Conservation (phyloP, 2,888 invertebrate species). For the Nymphalis c-album region DNA sequence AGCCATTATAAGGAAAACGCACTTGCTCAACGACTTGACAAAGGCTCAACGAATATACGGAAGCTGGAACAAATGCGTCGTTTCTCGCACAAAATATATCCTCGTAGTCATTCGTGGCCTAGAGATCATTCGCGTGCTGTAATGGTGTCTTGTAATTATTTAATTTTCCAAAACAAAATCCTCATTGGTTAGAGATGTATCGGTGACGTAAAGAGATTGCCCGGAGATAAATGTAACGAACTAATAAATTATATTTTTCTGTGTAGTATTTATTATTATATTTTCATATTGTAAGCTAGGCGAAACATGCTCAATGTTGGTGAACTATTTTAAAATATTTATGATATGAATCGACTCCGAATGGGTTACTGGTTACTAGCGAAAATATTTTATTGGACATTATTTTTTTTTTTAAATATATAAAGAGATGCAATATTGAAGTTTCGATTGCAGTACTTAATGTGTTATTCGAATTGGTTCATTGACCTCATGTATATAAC, state of each 20-base stretch:
- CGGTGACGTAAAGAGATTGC: conserved; percentile 2
- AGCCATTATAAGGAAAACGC: conserved; percentile 40
- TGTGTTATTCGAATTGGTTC: conserved; percentile 13
- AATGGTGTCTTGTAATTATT: conserved; percentile 55
- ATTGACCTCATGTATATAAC: conserved; percentile 20
- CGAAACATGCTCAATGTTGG: conserved; percentile 28
- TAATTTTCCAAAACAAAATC: conserved; percentile 28
- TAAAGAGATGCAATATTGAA: not conserved
- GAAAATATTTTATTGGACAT: conserved; percentile 1
- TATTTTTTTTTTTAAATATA: not conserved
- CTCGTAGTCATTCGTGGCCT: conserved; percentile 38
- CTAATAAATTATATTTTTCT: conserved; percentile 24
- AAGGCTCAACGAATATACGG: conserved; percentile 66
- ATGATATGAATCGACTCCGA: not conserved
- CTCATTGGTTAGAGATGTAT: conserved; percentile 18
- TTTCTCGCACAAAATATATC: conserved; percentile 73
- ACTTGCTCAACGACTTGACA: conserved; percentile 65
- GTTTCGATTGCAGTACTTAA: conserved; percentile 17
- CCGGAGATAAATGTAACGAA: conserved; percentile 7
- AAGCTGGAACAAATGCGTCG: conserved; percentile 39
- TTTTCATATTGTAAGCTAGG: conserved; percentile 18
- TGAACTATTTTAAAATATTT: conserved; percentile 20
- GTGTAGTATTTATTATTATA: conserved; percentile 22
- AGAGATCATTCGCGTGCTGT: conserved; percentile 56
- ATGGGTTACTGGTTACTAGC: not conserved